phyloP scores from a whole-genome alignment of 2,797 vertebrate genomes.

The Craterocephalus amniculus region DNA sequence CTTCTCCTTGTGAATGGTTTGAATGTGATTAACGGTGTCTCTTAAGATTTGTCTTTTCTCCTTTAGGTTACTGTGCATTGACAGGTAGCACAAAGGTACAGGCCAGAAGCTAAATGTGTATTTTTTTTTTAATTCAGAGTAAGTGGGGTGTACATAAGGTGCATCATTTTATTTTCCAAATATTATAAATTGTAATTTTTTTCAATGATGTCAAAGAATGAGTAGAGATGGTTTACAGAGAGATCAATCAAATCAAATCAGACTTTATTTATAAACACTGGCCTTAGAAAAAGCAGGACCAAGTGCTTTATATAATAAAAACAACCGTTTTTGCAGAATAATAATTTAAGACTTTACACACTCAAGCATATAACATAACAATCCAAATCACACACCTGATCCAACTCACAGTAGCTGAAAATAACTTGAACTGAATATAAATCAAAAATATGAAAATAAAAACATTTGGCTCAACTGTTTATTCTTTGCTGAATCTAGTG shows the following conservation, averaged over 20 bases:
- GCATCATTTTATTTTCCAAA: constrained; percentile 46
- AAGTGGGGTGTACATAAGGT: constrained; percentile 90
- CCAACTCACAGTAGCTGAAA: neutral
- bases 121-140: constrained; percentile 78
- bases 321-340: neutral
- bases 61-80: constrained; percentile 95
- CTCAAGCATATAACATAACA: neutral
- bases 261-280: neutral
- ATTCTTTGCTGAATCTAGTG: neutral
- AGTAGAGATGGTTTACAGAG: neutral
- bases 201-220: neutral
- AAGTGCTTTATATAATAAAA: neutral
- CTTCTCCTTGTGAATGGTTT: constrained; percentile 94
- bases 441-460: too few relatives aligned
- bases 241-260: neutral
- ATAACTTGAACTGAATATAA: too few relatives aligned
- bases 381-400: neutral
- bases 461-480: neutral
- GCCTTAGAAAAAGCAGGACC: neutral
- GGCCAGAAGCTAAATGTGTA: constrained; percentile 88
- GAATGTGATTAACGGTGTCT: constrained; percentile 99
- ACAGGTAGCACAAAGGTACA: constrained; percentile 99
- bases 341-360: neutral
- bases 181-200: neutral
- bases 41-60: constrained; percentile 98